These are phyloP conservation scores for Andrena camellia DNA, from an alignment of 2,888 invertebrate species.

Conservation along the genomic window DNA sequence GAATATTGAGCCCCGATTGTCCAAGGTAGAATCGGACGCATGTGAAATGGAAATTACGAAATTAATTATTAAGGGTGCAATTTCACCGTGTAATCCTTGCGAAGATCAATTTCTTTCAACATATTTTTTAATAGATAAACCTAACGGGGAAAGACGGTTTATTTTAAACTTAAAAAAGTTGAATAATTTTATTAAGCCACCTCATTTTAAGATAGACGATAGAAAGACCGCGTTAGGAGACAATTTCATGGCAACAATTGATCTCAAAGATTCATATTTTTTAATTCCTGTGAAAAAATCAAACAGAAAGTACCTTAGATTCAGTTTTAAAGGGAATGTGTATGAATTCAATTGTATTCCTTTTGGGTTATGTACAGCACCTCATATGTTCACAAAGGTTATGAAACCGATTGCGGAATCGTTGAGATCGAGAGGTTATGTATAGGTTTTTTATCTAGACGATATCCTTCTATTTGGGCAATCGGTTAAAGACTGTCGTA, in stretches of 20 bases:
- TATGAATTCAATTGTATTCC: slow-evolving; percentile 8
- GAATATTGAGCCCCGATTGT: not conserved
- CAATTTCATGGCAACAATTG: slow-evolving; percentile 2
- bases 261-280: slow-evolving; percentile 6
- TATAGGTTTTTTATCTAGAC: slow-evolving; percentile 5
- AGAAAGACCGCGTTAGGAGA: slow-evolving; percentile 1
- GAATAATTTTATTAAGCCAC: slow-evolving; percentile 7
- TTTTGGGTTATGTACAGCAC: slow-evolving; percentile 4
- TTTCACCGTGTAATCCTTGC: not conserved
- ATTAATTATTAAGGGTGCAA: not conserved
- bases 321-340: slow-evolving; percentile 2
- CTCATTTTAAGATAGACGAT: slow-evolving; percentile 8
- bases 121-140: not conserved
- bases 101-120: not conserved
- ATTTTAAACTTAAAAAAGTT: slow-evolving; percentile 1
- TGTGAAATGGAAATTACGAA: slow-evolving; percentile 2
- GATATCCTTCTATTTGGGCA: slow-evolving; percentile 2
- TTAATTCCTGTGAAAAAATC: slow-evolving; percentile 2
- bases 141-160: not conserved
- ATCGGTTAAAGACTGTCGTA: slow-evolving; percentile 6
- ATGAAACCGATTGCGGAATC: slow-evolving; percentile 8
- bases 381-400: slow-evolving; percentile 9
- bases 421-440: slow-evolving; percentile 5
- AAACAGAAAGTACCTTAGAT: not conserved
- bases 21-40: not conserved